Conservation (phyloP, 2,797 vertebrate species). For the Discoglossus pictus region DNA sequence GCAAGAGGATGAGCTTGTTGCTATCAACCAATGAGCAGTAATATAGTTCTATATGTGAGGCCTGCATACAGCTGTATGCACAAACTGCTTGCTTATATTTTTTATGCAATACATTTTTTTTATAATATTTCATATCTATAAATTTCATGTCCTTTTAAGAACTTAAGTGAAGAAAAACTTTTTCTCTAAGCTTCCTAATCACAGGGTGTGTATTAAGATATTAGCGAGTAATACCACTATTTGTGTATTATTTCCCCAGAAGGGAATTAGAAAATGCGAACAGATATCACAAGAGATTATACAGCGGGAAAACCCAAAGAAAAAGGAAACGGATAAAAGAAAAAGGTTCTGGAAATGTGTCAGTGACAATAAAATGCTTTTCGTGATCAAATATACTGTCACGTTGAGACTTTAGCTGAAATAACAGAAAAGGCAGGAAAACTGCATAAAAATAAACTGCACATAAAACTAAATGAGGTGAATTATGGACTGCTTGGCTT, state of each 20-base stretch:
- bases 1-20: too few relatives aligned
- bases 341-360: constrained; percentile 36
- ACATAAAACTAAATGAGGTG: constrained; percentile 6
- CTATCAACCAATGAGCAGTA: too few relatives aligned
- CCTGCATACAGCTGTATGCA: too few relatives aligned
- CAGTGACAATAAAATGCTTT: constrained; percentile 26
- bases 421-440: not conserved
- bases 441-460: constrained; percentile 31
- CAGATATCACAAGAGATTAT: constrained; percentile 18
- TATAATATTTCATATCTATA: too few relatives aligned
- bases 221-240: constrained; percentile 42
- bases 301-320: constrained; percentile 4
- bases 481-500: too few relatives aligned
- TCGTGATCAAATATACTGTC: constrained; percentile 8
- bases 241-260: constrained; percentile 43
- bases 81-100: too few relatives aligned
- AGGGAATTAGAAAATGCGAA: constrained; percentile 32
- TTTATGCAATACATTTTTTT: too few relatives aligned
- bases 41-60: too few relatives aligned
- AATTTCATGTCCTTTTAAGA: too few relatives aligned
- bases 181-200: constrained; percentile 12
- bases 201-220: constrained; percentile 17
- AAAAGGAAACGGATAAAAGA: constrained; percentile 20
- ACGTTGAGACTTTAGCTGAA: constrained; percentile 11
- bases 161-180: too few relatives aligned